Conservation (phyloP, 2,113 vertebrate species). For the Tyrannus savana region DNA sequence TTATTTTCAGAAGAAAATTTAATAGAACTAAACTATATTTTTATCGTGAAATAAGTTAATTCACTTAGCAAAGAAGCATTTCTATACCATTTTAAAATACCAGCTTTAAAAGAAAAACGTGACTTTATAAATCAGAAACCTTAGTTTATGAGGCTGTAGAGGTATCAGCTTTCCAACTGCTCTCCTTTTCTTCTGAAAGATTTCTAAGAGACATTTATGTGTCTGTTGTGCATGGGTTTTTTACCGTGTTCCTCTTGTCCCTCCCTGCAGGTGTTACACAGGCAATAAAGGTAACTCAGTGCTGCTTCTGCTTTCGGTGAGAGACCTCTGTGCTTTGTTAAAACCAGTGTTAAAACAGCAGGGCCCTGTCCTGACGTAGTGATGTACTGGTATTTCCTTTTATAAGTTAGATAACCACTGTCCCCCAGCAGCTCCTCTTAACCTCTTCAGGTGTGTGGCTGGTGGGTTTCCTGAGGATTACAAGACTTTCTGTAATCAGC, state of each 20-base stretch:
- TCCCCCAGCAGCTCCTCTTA: not conserved
- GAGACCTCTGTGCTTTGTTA: not conserved
- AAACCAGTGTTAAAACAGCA: not conserved
- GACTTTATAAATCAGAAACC: not conserved
- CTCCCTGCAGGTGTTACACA: not conserved
- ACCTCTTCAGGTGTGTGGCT: not conserved
- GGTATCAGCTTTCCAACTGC: not conserved
- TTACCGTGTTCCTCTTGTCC: not conserved
- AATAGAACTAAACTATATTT: constrained; percentile 70
- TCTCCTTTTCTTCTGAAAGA: constrained; percentile 22
- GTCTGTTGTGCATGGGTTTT: constrained; percentile 15
- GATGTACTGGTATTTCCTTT: not conserved
- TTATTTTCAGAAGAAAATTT: constrained; percentile 71
- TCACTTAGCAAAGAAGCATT: constrained; percentile 53
- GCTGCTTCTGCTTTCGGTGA: not conserved
- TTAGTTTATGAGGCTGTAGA: not conserved
- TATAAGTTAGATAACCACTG: not conserved
- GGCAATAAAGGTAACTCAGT: constrained; percentile 33
- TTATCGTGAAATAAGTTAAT: constrained; percentile 45
- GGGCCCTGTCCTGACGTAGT: too few species aligned
- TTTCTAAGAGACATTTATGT: not conserved
- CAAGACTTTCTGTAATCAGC: not conserved
- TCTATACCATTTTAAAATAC: constrained; percentile 37
- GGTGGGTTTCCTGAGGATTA: fast-evolving
- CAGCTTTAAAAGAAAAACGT: constrained; percentile 4